These are phyloP conservation scores for Sebastes itinus DNA, from an alignment of 2,797 vertebrate genomes.

Conservation along the genomic window DNA sequence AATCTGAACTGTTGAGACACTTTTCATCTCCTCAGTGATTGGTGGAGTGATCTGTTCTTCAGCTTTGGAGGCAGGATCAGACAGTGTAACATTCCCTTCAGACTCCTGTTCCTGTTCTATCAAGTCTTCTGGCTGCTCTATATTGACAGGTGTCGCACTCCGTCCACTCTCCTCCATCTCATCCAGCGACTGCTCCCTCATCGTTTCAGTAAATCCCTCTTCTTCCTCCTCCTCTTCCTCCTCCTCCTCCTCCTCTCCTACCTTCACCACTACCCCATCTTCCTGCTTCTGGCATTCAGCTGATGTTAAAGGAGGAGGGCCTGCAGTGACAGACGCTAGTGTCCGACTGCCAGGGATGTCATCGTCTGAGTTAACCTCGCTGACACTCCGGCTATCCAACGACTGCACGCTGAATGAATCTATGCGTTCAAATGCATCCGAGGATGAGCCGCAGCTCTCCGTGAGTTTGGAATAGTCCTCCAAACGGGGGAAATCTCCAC, in stretches of 20 bases:
- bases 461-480: slow-evolving; percentile 97
- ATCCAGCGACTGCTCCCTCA: slow-evolving; percentile 83
- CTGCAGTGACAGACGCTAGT: slow-evolving; percentile 83
- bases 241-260: slow-evolving; percentile 53
- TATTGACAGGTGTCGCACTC: slow-evolving; percentile 96
- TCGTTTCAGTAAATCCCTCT: slow-evolving; percentile 70
- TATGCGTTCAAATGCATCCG: slow-evolving; percentile 97
- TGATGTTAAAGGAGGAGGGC: slow-evolving; percentile 64
- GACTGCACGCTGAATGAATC: slow-evolving; percentile 98
- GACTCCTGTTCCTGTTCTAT: slow-evolving; percentile 72
- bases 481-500: slow-evolving; percentile 89
- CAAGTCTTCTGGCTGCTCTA: slow-evolving; percentile 90
- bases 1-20: slow-evolving; percentile 82
- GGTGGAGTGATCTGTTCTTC: slow-evolving; percentile 53
- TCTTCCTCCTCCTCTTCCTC: slow-evolving; percentile 73
- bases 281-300: slow-evolving; percentile 60
- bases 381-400: slow-evolving; percentile 95
- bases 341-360: slow-evolving; percentile 90
- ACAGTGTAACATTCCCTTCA: slow-evolving; percentile 43
- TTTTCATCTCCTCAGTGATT: slow-evolving; percentile 77
- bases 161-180: slow-evolving; percentile 99
- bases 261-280: slow-evolving; percentile 47
- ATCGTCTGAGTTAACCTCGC: slow-evolving; percentile 98
- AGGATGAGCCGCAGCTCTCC: slow-evolving; percentile 95
- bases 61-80: slow-evolving; percentile 19